Evolutionary conservation across 2,797 vertebrate species (phyloP).

Genomic region (Margarornis squamiger): DNA sequence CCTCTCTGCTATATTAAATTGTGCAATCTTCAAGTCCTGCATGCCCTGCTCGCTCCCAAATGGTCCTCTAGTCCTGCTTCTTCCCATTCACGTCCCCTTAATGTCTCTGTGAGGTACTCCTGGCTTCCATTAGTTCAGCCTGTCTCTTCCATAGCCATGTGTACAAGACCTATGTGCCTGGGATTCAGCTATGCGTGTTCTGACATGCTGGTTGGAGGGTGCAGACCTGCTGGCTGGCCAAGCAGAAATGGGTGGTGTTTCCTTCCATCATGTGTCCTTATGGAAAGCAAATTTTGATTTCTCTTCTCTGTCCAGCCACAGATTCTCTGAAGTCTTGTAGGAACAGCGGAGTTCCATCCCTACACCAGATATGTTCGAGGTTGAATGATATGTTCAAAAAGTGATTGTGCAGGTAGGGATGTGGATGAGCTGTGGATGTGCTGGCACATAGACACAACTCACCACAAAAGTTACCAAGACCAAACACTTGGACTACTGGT

Average conservation of each 20-base stretch:
- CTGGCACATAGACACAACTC: neutral
- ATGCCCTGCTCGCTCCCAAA: neutral
- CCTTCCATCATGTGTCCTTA: neutral
- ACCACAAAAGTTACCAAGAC: neutral
- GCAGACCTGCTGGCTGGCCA: neutral
- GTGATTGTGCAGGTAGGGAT: neutral
- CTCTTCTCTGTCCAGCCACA: neutral
- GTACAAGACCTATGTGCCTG: accelerated
- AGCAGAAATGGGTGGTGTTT: neutral
- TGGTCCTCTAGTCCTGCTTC: neutral
- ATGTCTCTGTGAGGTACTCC: neutral
- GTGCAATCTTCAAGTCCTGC: neutral
- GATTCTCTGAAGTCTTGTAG: neutral
- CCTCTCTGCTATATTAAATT: neutral
- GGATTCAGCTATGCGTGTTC: neutral
- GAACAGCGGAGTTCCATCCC: neutral
- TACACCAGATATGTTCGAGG: neutral
- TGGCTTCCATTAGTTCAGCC: neutral
- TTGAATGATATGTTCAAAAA: neutral
- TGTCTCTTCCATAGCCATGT: neutral
- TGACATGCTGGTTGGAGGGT: neutral
- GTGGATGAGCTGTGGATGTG: neutral
- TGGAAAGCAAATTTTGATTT: neutral
- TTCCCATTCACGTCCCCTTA: neutral
- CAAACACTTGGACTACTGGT: neutral